Percentiles rank a stretch among this genome's conserved stretches.
Evolutionary conservation across 2,797 vertebrate species (phyloP).

Genomic region (Nothura maculosa): DNA sequence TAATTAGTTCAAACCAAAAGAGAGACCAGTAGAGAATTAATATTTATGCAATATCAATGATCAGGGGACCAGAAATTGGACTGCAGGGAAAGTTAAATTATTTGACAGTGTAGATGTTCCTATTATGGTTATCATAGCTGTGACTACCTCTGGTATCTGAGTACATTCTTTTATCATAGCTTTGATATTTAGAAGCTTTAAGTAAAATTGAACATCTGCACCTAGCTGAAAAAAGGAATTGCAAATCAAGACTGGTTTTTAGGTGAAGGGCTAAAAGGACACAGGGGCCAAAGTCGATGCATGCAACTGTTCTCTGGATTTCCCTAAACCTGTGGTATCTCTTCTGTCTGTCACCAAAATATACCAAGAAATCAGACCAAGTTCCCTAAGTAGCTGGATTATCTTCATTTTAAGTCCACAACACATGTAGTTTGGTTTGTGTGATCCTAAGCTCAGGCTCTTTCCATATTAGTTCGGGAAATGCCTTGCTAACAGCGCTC

Average conservation of each 20-base stretch:
- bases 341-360: neutral
- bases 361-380: neutral
- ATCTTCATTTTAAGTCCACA: neutral
- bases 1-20: neutral
- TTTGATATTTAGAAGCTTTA: neutral
- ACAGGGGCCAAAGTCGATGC: neutral
- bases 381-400: neutral
- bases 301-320: neutral
- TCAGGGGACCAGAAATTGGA: neutral
- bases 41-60: neutral
- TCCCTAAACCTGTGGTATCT: neutral
- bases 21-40: neutral
- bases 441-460: neutral
- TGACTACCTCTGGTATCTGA: neutral
- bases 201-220: neutral
- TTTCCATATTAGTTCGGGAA: neutral
- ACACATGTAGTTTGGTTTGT: fast-evolving
- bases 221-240: neutral
- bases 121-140: neutral
- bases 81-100: neutral
- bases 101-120: neutral
- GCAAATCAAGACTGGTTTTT: neutral
- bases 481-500: fast-evolving
- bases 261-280: neutral
- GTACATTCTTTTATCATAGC: neutral